Base-by-base conservation (phyloP, 1,140 invertebrate genomes). In the Dreissena rostriformis region DNA sequence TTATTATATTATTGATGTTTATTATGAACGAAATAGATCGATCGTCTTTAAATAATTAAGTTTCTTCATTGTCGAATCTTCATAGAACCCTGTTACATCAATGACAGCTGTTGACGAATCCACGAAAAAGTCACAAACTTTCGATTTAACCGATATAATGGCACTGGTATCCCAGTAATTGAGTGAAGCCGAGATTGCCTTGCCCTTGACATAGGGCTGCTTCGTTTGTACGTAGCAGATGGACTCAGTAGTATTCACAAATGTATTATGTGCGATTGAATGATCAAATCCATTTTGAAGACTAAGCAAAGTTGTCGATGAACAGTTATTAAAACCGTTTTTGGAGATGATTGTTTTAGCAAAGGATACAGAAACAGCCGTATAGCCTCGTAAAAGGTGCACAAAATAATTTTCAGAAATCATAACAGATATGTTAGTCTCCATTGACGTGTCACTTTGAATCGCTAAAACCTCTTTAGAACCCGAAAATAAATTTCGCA, bases 101-200 rank as follows among this genome's bases (percentile, higher is more conserved):
- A 24, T 52, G 53, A 73, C 26, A n/a, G 71, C 15, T 49, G 52
- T 73, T 2, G 4, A 19, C 11, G 71, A 73, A 22, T 73, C 52
- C 1, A 14, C 19, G 17, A 73, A 73, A 22, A 73, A 73, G 26
- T 73, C 71, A 39, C 71, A 73, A 2, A 73, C n/a, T 55, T 73
- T 73, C 1, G 71, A 8, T 55, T 73, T 73, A 11, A 73, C 53
- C 19, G 6, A 6, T 7, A n/a, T 10, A 17, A 53, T 73, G 22
- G 52, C 71, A 5, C 19, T 2, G 8, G 71, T 55, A 8, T 24
- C 71, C 71, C 71, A 73, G 26, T 73, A 73, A 24, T 73, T 73
- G 17, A 53, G n/a, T 49, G 52, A 49, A 2, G 53, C 11, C 5
- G 7, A 2, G 26, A 73, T 1, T 2, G 22, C 24, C n/a, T 73